Evolutionary conservation across 2,113 vertebrate genomes (phyloP), one percentile per base, ranked within the genome.

Genomic region (Ellobius talpinus): DNA sequence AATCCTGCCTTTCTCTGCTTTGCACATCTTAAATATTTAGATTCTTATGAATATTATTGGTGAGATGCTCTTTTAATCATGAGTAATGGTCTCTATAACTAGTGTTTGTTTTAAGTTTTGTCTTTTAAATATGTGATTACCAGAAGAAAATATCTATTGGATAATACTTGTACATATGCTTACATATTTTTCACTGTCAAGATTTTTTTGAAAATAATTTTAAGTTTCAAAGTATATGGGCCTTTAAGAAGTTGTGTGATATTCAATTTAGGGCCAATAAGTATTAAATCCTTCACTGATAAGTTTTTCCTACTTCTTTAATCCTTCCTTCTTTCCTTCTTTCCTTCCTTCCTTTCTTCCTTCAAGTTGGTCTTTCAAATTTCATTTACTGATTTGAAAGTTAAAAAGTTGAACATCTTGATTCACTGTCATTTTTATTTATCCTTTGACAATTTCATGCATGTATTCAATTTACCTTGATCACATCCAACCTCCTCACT

Each of bases 11-110:
- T 93, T 65, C 93, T 89, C n/a, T 93, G 24, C 45, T 29, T 92
- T 96, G 39, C 0, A 14, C 73, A 87, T 58, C n/a, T 55, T 50
- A 50, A 73, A 70, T 87, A 12, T 94, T 82, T 93, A 24, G 10
- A 78, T 84, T 93, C 1, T 82, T 82, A 55, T 61, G 10, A 55
- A 29, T 89, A 13, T 55, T 89, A 19, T 77, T 93, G 24, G 31
- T 96, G 61, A 97, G 13, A 89, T 96, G 11, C 58, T 86, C 24
- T 47, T 94, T 96, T 88, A 88, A 65, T 76, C 7, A 90, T 72
- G 21, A 13, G 5, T 81, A 89, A 91, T 74, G 17, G 55, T 89
- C 16, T 65, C 77, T 91, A 58, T 70, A 74, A 82, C 26, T 61
- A 81, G 45, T 94, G 58, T 24, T 47, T 97, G 93, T 94, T 94